Evolutionary conservation across 2,113 vertebrate species (phyloP).

Genomic region (Pandion haliaetus): DNA sequence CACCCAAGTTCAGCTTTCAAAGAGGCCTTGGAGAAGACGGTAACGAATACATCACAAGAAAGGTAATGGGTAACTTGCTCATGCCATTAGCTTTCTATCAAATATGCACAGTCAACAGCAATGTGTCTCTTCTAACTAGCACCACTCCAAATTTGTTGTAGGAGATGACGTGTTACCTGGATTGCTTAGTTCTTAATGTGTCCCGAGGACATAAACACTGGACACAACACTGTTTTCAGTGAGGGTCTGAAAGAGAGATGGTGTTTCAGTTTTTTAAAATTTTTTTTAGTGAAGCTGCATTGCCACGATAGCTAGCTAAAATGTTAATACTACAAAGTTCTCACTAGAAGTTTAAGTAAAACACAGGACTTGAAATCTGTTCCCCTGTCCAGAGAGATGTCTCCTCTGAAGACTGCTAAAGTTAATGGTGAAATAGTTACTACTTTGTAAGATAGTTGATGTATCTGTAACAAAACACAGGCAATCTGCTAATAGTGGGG

Average conservation of each 20-base stretch:
- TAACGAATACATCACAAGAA: neutral
- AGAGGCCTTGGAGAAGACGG: neutral
- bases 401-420: neutral
- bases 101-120: neutral
- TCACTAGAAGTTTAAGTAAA: neutral
- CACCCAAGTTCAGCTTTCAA: neutral
- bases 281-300: neutral
- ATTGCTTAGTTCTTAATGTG: neutral
- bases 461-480: neutral
- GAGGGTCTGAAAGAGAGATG: neutral
- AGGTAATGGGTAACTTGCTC: neutral
- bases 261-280: neutral
- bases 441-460: neutral
- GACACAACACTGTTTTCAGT: neutral
- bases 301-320: neutral
- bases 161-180: neutral
- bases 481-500: neutral
- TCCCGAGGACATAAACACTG: neutral
- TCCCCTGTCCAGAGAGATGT: neutral
- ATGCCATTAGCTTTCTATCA: neutral
- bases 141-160: neutral
- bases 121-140: neutral
- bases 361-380: neutral
- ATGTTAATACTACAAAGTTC: neutral
- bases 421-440: neutral